phyloP scores from a whole-genome alignment of 1,140 invertebrate species.

The Philopotamus ludificatus region DNA sequence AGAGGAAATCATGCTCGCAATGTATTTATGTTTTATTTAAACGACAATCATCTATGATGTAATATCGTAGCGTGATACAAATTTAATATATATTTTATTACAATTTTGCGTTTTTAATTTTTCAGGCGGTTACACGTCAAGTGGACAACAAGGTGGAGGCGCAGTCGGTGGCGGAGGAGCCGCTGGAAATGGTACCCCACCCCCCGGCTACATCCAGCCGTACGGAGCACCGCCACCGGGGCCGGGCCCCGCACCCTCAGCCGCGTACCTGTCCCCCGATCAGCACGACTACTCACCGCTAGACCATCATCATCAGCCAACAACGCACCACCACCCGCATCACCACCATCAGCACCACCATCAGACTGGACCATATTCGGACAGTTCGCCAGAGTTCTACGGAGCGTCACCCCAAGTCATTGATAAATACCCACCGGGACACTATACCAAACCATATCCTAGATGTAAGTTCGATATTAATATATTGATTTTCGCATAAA shows the following conservation, averaged over 20 bases:
- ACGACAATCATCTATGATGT: no score
- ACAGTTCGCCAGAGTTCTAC: slow-evolving; percentile 76
- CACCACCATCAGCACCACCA: slow-evolving; percentile 53
- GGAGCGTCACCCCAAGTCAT: slow-evolving; percentile 61
- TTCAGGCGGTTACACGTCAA: slow-evolving; percentile 54
- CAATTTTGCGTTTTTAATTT: slow-evolving; percentile 22
- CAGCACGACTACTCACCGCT: slow-evolving; percentile 48
- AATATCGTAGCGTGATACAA: no score
- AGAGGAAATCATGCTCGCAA: no score
- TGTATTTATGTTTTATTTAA: no score
- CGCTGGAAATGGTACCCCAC: slow-evolving; percentile 41
- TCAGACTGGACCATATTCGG: slow-evolving; percentile 57
- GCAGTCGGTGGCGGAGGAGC: slow-evolving; percentile 30
- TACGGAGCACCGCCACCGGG: slow-evolving; percentile 43
- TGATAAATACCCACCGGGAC: slow-evolving; percentile 67
- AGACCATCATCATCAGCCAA: slow-evolving; percentile 46
- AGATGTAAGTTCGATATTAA: slow-evolving; percentile 57
- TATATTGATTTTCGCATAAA: no score
- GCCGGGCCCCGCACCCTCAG: slow-evolving; percentile 44
- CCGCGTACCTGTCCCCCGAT: slow-evolving; percentile 49
- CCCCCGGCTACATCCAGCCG: slow-evolving; percentile 48
- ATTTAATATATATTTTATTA: no score
- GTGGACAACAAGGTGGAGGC: slow-evolving; percentile 45
- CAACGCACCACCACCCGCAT: slow-evolving; percentile 52
- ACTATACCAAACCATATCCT: slow-evolving; percentile 67